Base-by-base conservation (phyloP, 2,113 vertebrate genomes). In the Speoplatyrhinus poulsoni region DNA sequence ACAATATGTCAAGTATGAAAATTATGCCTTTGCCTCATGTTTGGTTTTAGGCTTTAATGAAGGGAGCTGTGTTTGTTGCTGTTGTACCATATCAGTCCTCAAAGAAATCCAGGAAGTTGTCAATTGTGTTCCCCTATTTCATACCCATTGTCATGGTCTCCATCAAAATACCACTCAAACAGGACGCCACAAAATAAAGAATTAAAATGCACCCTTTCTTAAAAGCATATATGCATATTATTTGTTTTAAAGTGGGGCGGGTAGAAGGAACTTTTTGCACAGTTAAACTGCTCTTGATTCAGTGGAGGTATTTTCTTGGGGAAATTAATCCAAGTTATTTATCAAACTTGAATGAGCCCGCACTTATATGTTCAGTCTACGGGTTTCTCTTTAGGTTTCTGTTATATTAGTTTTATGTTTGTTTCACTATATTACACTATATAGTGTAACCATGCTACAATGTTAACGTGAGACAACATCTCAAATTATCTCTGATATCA, bases 21-120 rank as follows among this genome's bases (percentile, higher is more conserved):
- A 89, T 91, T 79, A 79, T 66, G 72, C 83, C 75, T 84, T 72
- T 48, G 74, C 79, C 85, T 90, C 65, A 79, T 76, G 89, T 85
- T 92, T 88, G 91, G 92, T 93, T 89, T 86, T 89, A 93, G 89
- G 91, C 93, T 90, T 93, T 92, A 87, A 96, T 94, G 93, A 96
- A 95, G 94, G 94, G 95, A 95, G 94, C 94, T 93, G 92, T 89
- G 85, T 88, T 92, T 88, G 67, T 81, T 87, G 72, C 72, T 88
- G 60, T 77, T 84, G 80, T 89, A 86, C 82, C 84, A 81, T 71
- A 80, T 91, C 75, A 58, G 81, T 86, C 82, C 80, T 81, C 83
- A 88, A 82, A 88, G 80, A 85, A 83, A 88, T 88, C 85, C 85
- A 69, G 49, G 87, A 60, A 87, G 85, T 72, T 72, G 82, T 80